Percentiles rank a stretch among this genome's conserved stretches.
These are phyloP conservation scores for Nipponacmea schrenckii DNA, from an alignment of 2,888 invertebrate species.

Conservation along the genomic window DNA sequence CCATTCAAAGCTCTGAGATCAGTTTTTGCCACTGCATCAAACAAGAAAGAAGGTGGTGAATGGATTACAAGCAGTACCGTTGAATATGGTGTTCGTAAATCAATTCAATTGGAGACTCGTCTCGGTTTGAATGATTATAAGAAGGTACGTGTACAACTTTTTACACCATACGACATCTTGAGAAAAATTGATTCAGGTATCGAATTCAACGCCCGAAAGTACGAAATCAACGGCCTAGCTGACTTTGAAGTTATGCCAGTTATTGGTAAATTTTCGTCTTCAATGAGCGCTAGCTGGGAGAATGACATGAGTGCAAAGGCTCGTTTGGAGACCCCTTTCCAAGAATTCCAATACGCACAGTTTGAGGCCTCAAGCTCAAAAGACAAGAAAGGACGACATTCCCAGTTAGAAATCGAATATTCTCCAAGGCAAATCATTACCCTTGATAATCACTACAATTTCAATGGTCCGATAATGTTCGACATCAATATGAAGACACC, in stretches of 20 bases:
- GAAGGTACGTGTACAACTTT: conserved; percentile 34
- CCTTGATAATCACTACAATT: conserved; percentile 33
- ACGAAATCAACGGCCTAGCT: conserved; percentile 35
- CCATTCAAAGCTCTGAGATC: conserved; percentile 34
- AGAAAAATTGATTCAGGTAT: conserved; percentile 33
- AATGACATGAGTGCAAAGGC: conserved; percentile 4
- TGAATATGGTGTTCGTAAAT: conserved; percentile 40
- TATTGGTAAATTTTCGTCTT: conserved; percentile 3
- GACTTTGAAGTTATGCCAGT: conserved; percentile 34
- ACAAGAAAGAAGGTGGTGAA: conserved; percentile 37
- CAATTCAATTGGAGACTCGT: conserved; percentile 33
- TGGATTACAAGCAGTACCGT: conserved; percentile 38
- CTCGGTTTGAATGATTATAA: conserved; percentile 41
- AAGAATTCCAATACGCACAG: conserved; percentile 40
- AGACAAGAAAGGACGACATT: conserved; percentile 34
- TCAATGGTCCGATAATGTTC: conserved; percentile 27
- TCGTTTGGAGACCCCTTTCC: conserved; percentile 35
- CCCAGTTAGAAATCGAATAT: conserved; percentile 36
- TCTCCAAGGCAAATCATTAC: conserved; percentile 39
- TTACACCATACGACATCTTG: conserved; percentile 45
- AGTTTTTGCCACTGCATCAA: conserved; percentile 26
- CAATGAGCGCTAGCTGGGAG: background rate
- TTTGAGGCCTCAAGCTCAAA: conserved; percentile 33
- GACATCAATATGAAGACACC: conserved; percentile 38
- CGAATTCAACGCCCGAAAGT: conserved; percentile 28